A percentile compares a stretch with the other conserved stretches of the same genome.
Conservation (phyloP, 2,113 vertebrate genomes). For the Mus musculus region GRCm39 chr17:4807001-4807500, state of each 20-base stretch:
- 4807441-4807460: constrained; percentile 59
- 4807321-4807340: constrained; percentile 39
- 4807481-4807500: constrained; percentile 53
- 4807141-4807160: constrained; percentile 67
- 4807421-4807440: constrained; percentile 59
- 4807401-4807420: constrained; percentile 46
- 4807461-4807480: constrained; percentile 44
- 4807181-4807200: not conserved
- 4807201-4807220: constrained; percentile 49
- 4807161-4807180: not conserved
- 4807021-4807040: not conserved
- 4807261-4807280: constrained; percentile 59
- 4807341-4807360: constrained; percentile 51
- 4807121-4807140: not conserved
- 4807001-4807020: not conserved
- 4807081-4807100: constrained; percentile 6
- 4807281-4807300: constrained; percentile 53
- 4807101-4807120: constrained; percentile 60
- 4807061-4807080: not conserved
- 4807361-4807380: constrained; percentile 47
- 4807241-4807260: constrained; percentile 66
- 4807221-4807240: constrained; percentile 57
- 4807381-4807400: constrained; percentile 66
- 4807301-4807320: constrained; percentile 47
- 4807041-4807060: not conserved